Evolutionary conservation across 2,888 invertebrate species (phyloP).

Genomic region (Vandiemenella viatica): DNA sequence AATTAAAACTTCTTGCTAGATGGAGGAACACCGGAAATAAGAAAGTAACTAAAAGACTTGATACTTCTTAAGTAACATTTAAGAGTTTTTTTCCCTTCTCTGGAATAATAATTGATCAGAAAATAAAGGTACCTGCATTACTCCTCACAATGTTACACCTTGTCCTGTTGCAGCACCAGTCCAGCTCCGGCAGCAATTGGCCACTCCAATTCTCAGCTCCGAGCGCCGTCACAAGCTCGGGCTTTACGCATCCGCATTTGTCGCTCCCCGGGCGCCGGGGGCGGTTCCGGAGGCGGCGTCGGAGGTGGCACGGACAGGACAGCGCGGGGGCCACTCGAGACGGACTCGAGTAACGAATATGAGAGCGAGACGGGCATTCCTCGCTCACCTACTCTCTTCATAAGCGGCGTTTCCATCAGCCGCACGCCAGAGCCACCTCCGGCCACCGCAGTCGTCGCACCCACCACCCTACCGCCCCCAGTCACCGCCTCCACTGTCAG

Average conservation of each 20-base stretch:
- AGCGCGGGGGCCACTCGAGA: conserved; percentile 24
- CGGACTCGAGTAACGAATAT: conserved; percentile 37
- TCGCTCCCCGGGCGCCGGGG: conserved; percentile 14
- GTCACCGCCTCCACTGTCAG: conserved; percentile 3
- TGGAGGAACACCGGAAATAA: no score
- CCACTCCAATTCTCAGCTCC: conserved; percentile 14
- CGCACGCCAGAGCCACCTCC: conserved; percentile 36
- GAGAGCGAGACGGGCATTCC: conserved; percentile 42
- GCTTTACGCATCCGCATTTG: conserved; percentile 17
- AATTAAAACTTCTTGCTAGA: no score
- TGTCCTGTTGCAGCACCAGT: not conserved
- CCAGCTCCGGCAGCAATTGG: conserved; percentile 2
- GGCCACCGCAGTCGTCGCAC: conserved; percentile 5
- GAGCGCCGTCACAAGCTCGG: not conserved
- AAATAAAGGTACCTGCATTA: no score
- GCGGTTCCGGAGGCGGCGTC: no score
- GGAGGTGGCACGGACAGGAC: not conserved
- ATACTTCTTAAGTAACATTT: no score
- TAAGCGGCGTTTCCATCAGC: conserved; percentile 40
- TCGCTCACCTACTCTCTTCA: conserved; percentile 39
- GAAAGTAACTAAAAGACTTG: no score
- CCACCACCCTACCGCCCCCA: conserved; percentile 5
- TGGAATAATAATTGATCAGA: no score
- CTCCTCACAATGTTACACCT: not conserved
- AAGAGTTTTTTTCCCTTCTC: no score